A percentile compares a stretch with the other conserved stretches of the same genome.
Conservation (phyloP, 2,888 invertebrate species). For the Leptinotarsa rubiginosa region DNA sequence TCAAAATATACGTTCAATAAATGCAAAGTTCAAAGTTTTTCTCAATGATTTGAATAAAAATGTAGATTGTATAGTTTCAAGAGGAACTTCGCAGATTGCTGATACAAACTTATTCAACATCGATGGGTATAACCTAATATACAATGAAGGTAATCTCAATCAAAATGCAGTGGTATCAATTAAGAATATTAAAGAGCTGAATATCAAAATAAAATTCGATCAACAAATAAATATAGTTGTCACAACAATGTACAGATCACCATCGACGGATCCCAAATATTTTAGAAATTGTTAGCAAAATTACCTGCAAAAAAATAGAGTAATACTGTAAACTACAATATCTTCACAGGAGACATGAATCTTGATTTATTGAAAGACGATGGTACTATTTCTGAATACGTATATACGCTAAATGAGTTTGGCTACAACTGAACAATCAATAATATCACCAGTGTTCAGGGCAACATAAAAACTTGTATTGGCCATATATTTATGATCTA, state of each 20-base stretch:
- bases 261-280: constrained; percentile 17
- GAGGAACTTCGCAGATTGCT: too few relatives aligned
- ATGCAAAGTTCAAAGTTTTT: too few relatives aligned
- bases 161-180: constrained; percentile 19
- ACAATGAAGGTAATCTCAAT: constrained; percentile 8
- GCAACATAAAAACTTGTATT: too few relatives aligned
- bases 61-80: too few relatives aligned
- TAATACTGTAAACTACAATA: constrained; percentile 11
- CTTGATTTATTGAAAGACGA: constrained; percentile 13
- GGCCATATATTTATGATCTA: too few relatives aligned
- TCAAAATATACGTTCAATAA: too few relatives aligned
- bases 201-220: constrained; percentile 14
- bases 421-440: too few relatives aligned
- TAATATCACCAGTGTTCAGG: too few relatives aligned
- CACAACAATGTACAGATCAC: constrained; percentile 24
- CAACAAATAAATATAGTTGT: constrained; percentile 21
- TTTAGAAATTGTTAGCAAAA: constrained; percentile 11
- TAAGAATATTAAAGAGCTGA: neutral
- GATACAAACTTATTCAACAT: too few relatives aligned
- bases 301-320: neutral
- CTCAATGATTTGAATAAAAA: too few relatives aligned
- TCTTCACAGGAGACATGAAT: constrained; percentile 18
- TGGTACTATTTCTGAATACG: constrained; percentile 15
- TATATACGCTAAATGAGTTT: constrained; percentile 8
- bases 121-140: neutral